Percentiles rank a stretch among this genome's conserved stretches.
Conservation (phyloP, 1,140 invertebrate species). For the Lepidotrigona ventralis region DNA sequence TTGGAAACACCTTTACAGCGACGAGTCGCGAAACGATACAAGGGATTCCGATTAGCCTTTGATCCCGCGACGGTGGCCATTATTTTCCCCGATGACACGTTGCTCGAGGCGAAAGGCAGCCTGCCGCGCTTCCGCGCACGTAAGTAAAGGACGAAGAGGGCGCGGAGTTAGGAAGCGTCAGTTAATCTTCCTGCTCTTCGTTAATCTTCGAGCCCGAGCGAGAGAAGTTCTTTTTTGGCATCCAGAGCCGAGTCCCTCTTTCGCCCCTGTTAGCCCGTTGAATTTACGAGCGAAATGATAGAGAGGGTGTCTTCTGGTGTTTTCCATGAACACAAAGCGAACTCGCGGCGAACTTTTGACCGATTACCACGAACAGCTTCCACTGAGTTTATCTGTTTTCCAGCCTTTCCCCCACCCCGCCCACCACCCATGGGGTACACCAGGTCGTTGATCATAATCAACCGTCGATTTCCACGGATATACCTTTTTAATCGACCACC, state of each 20-base stretch:
- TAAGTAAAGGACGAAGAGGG: conserved; percentile 23
- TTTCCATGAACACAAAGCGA: conserved; percentile 15
- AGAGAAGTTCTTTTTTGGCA: conserved; percentile 62
- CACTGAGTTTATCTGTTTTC: conserved; percentile 32
- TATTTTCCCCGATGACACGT: conserved; percentile 45
- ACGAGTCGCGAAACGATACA: conserved; percentile 38
- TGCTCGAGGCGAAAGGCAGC: conserved; percentile 11
- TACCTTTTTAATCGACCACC: conserved; percentile 11
- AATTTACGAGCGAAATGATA: conserved; percentile 70
- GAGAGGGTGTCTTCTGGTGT: conserved; percentile 61
- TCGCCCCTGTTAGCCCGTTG: conserved; percentile 38
- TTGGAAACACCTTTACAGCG: background rate
- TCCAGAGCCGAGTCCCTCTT: conserved; percentile 32
- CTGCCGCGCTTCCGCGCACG: too few relatives aligned
- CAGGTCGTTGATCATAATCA: conserved; percentile 30
- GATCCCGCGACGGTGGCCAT: conserved; percentile 35
- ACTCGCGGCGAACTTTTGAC: conserved; percentile 26
- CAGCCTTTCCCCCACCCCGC: background rate
- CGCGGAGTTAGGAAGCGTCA: conserved; percentile 40
- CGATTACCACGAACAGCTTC: conserved; percentile 12
- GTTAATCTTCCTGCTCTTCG: conserved; percentile 70
- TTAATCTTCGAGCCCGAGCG: conserved; percentile 70
- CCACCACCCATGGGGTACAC: too few relatives aligned
- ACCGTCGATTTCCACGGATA: background rate
- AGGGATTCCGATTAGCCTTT: conserved; percentile 54